Conservation (phyloP, 1,140 invertebrate species). For the Pemphigus obesinymphae region DNA sequence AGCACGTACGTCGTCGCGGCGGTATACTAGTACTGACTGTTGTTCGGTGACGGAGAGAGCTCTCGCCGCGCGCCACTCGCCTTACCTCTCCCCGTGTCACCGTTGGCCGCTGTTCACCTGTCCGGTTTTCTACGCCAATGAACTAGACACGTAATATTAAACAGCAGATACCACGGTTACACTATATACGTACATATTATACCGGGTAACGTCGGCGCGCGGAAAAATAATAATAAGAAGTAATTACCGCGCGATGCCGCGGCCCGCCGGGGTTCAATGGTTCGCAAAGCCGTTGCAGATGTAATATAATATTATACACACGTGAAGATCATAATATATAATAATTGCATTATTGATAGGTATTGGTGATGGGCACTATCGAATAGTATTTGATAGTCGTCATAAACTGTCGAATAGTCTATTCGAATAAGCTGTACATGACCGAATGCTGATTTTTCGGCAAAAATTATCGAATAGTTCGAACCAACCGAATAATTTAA, state of each 20-base stretch:
- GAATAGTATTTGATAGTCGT: too few species aligned
- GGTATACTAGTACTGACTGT: not conserved
- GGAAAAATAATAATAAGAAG: not conserved
- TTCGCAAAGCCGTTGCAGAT: not conserved
- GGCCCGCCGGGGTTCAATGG: not conserved
- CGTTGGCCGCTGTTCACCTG: not conserved
- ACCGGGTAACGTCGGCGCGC: not conserved
- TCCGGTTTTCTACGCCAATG: constrained; percentile 20
- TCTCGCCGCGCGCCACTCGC: not conserved
- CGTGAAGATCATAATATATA: not conserved
- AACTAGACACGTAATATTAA: constrained; percentile 23
- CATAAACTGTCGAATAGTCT: too few species aligned
- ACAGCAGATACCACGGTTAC: too few species aligned
- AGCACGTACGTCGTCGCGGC: not conserved
- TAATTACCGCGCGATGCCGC: not conserved
- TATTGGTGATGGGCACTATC: too few species aligned
- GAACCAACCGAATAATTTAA: too few species aligned
- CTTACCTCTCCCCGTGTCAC: not conserved
- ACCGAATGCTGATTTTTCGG: too few species aligned
- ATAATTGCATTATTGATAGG: not conserved
- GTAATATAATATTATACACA: not conserved
- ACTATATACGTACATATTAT: not conserved
- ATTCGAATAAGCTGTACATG: too few species aligned
- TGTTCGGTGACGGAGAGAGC: constrained; percentile 7
- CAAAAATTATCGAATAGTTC: too few species aligned